These are phyloP conservation scores for Rhodinocichla rosea DNA, from an alignment of 2,113 vertebrate genomes.

Conservation along the genomic window DNA sequence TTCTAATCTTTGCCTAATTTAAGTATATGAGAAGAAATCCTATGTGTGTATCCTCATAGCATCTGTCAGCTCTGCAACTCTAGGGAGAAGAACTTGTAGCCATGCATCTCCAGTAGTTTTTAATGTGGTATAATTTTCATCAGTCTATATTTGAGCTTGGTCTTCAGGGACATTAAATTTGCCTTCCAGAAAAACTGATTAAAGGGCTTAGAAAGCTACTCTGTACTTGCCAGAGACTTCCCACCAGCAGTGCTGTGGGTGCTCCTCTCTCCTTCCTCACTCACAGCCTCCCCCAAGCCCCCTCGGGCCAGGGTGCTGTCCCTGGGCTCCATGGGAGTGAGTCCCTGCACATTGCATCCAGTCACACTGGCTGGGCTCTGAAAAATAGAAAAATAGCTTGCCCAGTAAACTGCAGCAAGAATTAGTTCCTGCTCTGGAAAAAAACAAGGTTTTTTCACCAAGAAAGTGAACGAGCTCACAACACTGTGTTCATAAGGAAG, in stretches of 20 bases:
- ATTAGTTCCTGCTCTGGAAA: background rate
- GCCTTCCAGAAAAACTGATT: background rate
- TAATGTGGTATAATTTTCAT: background rate
- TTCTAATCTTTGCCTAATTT: background rate
- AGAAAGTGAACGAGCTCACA: background rate
- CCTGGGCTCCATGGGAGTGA: accelerated
- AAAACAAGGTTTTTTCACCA: background rate
- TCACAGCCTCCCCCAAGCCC: accelerated
- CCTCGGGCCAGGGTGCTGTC: accelerated
- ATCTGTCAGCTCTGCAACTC: background rate
- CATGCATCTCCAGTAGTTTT: background rate
- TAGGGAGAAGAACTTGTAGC: background rate
- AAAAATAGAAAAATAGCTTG: background rate
- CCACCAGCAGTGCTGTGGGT: accelerated
- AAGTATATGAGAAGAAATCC: background rate
- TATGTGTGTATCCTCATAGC: background rate
- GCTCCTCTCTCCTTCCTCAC: background rate
- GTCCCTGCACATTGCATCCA: background rate
- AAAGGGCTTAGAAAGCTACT: background rate
- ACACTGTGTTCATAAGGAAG: background rate
- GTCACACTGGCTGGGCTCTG: background rate
- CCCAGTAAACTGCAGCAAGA: background rate
- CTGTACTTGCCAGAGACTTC: background rate
- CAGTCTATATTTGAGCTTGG: background rate
- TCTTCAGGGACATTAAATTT: background rate